A percentile compares a stretch with the other conserved stretches of the same genome.
Evolutionary conservation across 2,888 invertebrate species (phyloP).

Genomic region (Encarsia formosa): DNA sequence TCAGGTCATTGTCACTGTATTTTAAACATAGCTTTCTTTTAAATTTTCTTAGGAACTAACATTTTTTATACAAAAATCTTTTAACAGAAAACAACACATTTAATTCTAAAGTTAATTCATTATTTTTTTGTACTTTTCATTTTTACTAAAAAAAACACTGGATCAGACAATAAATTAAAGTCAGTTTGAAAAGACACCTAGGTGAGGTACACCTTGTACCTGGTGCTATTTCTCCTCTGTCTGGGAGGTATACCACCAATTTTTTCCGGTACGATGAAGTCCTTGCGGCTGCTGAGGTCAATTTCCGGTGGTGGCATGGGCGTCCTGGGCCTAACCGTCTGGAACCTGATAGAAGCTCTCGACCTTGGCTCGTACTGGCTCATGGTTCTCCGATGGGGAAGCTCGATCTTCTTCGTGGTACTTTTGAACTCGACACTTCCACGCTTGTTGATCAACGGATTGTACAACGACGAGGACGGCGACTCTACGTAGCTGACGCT

Average conservation of each 20-base stretch:
- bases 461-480: constrained; percentile 16
- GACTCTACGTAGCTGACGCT: constrained; percentile 17
- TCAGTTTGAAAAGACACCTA: too few relatives aligned
- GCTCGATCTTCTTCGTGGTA: constrained; percentile 26
- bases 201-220: constrained; percentile 39
- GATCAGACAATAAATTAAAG: too few relatives aligned
- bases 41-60: too few relatives aligned
- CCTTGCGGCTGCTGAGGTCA: constrained; percentile 26
- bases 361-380: constrained; percentile 36
- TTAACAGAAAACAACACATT: too few relatives aligned
- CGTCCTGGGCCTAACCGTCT: constrained; percentile 10
- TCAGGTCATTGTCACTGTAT: too few relatives aligned
- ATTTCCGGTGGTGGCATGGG: constrained; percentile 31
- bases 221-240: constrained; percentile 39
- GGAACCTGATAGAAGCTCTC: not conserved
- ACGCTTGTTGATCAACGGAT: constrained; percentile 24
- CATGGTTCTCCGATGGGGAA: constrained; percentile 35
- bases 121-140: too few relatives aligned
- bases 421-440: constrained; percentile 34
- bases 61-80: too few relatives aligned
- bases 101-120: too few relatives aligned
- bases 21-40: too few relatives aligned
- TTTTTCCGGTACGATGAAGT: constrained; percentile 13
- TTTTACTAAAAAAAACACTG: too few relatives aligned
- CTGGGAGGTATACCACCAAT: constrained; percentile 22